These are phyloP conservation scores for Bradypodion ventrale DNA, from an alignment of 2,797 vertebrate species.

Conservation along the genomic window DNA sequence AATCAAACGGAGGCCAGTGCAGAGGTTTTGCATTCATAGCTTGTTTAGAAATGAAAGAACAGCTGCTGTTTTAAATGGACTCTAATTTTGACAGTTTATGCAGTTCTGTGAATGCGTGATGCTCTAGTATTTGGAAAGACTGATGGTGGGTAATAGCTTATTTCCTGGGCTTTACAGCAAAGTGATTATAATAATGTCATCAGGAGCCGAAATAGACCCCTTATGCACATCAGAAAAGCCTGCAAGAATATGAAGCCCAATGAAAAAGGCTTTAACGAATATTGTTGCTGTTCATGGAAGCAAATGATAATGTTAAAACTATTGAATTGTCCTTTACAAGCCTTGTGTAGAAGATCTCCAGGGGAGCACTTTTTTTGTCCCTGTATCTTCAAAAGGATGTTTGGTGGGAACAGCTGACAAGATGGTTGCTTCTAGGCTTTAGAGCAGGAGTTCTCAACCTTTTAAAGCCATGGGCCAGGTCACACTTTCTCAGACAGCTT, in stretches of 20 bases:
- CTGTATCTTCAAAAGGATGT: not conserved
- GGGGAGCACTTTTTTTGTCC: not conserved
- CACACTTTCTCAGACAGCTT: too few species aligned
- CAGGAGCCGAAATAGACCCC: constrained; percentile 61
- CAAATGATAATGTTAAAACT: constrained; percentile 46
- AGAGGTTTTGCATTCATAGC: constrained; percentile 69
- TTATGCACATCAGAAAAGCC: constrained; percentile 41
- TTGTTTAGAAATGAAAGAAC: constrained; percentile 73
- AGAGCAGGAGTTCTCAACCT: too few species aligned
- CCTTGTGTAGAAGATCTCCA: too few species aligned
- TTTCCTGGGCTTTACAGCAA: constrained; percentile 71
- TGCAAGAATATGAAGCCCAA: constrained; percentile 30
- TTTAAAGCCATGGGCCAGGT: too few species aligned
- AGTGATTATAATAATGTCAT: constrained; percentile 61
- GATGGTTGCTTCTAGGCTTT: not conserved
- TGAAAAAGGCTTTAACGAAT: constrained; percentile 35
- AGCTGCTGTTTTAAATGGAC: constrained; percentile 79
- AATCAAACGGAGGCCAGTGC: constrained; percentile 48
- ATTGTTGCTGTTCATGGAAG: constrained; percentile 50
- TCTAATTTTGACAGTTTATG: constrained; percentile 77
- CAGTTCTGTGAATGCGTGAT: constrained; percentile 72
- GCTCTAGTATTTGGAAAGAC: constrained; percentile 69
- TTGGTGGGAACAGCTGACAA: not conserved
- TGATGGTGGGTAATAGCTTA: constrained; percentile 74
- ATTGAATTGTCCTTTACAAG: not conserved